Percentiles rank a stretch among this genome's conserved stretches.
Evolutionary conservation across 2,113 vertebrate species (phyloP).

Genomic region (Phainopepla nitens): DNA sequence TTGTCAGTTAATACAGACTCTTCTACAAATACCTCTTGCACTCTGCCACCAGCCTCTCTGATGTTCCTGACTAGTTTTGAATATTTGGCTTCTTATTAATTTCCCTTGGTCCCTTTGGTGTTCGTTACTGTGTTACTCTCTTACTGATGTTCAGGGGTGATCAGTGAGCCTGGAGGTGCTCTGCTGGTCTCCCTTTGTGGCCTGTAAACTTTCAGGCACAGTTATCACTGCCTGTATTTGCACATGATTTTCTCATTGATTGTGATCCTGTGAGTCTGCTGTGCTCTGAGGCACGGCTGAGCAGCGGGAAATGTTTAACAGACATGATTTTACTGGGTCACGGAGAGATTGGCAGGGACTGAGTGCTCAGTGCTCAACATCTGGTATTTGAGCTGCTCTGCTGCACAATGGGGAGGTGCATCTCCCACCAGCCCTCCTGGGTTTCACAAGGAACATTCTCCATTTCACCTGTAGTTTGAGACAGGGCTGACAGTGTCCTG

Average conservation of each 20-base stretch:
- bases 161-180: background rate
- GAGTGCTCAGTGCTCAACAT: rapidly evolving
- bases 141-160: background rate
- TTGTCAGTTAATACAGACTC: background rate
- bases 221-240: background rate
- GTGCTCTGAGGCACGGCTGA: background rate
- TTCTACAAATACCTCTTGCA: background rate
- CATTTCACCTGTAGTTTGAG: background rate
- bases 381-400: background rate
- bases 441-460: background rate
- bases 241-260: background rate
- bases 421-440: background rate
- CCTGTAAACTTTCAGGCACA: background rate
- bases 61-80: background rate
- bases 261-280: background rate
- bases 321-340: background rate
- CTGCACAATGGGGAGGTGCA: background rate
- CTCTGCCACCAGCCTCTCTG: background rate
- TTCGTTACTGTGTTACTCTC: background rate
- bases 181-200: background rate
- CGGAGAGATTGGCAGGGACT: background rate
- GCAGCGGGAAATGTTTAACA: background rate
- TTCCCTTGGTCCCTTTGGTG: background rate
- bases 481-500: background rate
- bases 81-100: background rate